These are phyloP conservation scores for Bombus sylvicola DNA, from an alignment of 1,140 invertebrate species.

Conservation along the genomic window DNA sequence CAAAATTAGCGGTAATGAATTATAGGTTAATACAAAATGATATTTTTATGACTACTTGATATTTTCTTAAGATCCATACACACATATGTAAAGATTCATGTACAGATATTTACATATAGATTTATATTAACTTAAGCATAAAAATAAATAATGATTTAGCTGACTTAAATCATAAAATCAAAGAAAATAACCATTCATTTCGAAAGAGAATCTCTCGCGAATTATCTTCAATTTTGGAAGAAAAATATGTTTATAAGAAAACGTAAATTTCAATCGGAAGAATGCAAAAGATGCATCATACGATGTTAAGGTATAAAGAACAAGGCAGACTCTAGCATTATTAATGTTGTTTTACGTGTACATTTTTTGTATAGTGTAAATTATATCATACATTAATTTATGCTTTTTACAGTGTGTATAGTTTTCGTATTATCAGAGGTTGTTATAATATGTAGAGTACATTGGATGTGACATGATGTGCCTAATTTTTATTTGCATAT, in stretches of 20 bases:
- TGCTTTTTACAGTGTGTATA: not conserved
- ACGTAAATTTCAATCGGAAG: constrained; percentile 51
- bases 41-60: not conserved
- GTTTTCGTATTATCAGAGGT: not conserved
- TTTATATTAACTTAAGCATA: not conserved
- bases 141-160: not conserved
- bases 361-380: not conserved
- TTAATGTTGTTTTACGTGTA: not conserved
- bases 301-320: not conserved
- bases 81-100: not conserved
- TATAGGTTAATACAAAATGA: too few species aligned
- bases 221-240: constrained; percentile 58
- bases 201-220: constrained; percentile 63
- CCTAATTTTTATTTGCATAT: not conserved
- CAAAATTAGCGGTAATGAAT: too few species aligned
- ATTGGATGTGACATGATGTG: not conserved
- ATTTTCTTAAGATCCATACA: not conserved
- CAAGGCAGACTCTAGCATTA: not conserved
- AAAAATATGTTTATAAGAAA: constrained; percentile 23
- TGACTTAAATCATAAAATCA: not conserved
- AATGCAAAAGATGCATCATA: constrained; percentile 22
- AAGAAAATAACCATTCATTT: constrained; percentile 57
- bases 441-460: not conserved
- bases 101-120: not conserved
- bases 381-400: not conserved